phyloP scores from a whole-genome alignment of 1,140 invertebrate genomes.

The Tetragonula clypearis region DNA sequence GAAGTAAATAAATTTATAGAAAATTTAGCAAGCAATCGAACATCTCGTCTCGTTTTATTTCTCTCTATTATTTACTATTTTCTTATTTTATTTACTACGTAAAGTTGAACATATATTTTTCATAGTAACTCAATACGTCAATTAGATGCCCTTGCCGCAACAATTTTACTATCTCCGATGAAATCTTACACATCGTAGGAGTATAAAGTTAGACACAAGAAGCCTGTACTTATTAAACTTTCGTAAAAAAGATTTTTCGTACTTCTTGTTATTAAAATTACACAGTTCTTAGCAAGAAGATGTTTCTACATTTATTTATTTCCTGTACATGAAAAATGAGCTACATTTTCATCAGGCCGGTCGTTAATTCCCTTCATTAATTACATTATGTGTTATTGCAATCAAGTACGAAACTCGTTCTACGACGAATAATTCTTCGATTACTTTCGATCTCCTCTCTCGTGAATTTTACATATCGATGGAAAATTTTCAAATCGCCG shows the following conservation, averaged over 20 bases:
- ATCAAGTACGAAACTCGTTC: neutral
- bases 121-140: neutral
- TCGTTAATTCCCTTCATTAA: neutral
- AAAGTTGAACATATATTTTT: neutral
- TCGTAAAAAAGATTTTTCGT: too few relatives aligned
- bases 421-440: neutral
- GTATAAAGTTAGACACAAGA: neutral
- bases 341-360: neutral
- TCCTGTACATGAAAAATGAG: neutral
- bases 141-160: neutral
- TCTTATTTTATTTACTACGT: neutral
- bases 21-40: too few relatives aligned
- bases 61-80: too few relatives aligned
- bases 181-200: neutral
- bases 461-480: neutral
- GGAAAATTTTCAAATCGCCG: neutral
- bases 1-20: too few relatives aligned
- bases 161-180: neutral
- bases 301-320: neutral
- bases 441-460: neutral
- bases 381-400: neutral
- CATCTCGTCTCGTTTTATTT: neutral
- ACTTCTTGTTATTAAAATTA: neutral
- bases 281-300: neutral
- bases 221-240: neutral